Evolutionary conservation across 2,888 invertebrate species (phyloP).

Genomic region (Oligia fasciuncula): DNA sequence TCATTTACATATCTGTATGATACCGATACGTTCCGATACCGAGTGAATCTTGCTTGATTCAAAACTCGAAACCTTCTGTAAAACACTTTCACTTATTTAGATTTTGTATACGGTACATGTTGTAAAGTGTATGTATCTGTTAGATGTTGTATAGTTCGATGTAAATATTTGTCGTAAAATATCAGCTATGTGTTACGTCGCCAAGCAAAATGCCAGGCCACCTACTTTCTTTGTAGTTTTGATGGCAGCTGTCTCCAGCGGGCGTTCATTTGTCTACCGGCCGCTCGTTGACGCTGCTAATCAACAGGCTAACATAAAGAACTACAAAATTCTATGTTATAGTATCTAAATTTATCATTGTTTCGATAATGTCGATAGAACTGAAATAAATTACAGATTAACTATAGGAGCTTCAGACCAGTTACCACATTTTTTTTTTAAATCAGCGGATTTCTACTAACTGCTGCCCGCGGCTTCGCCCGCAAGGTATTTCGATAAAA

Average conservation of each 20-base stretch:
- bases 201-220: constrained; percentile 67
- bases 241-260: constrained; percentile 69
- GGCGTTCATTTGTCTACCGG: constrained; percentile 75
- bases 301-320: constrained; percentile 67
- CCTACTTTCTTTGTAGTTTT: constrained; percentile 77
- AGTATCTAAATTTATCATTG: constrained; percentile 16
- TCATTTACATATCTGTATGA: background rate
- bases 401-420: background rate
- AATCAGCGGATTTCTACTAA: background rate
- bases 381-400: background rate
- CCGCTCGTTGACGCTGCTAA: constrained; percentile 73
- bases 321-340: constrained; percentile 32
- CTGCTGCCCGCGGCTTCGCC: too few relatives aligned
- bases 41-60: background rate
- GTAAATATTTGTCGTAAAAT: constrained; percentile 49
- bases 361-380: background rate
- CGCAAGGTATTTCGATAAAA: too few relatives aligned
- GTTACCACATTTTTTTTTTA: background rate
- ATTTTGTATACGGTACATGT: constrained; percentile 17
- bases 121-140: constrained; percentile 19
- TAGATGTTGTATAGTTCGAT: constrained; percentile 16
- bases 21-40: background rate
- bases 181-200: constrained; percentile 49
- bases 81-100: constrained; percentile 7
- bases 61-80: background rate